phyloP scores from a whole-genome alignment of 2,797 vertebrate genomes.

The Scolopax bukidnonensis region DNA sequence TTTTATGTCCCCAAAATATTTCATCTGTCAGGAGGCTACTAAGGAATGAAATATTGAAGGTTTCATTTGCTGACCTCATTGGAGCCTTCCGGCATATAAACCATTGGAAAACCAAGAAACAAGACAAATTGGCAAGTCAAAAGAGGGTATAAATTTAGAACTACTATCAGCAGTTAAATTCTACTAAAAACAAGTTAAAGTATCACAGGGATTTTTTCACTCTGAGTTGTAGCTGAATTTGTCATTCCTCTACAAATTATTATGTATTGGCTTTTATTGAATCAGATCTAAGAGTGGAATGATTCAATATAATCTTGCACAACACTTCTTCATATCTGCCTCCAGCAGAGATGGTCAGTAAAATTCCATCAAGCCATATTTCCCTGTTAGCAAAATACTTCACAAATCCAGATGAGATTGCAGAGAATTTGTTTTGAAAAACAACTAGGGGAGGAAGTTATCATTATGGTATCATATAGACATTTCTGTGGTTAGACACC shows the following conservation, averaged over 20 bases:
- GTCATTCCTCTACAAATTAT: not conserved
- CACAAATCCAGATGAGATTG: not conserved
- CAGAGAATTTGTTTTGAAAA: not conserved
- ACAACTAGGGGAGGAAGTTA: accelerated
- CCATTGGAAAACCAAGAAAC: not conserved
- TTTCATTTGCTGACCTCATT: not conserved
- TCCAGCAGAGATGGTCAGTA: not conserved
- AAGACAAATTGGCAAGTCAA: not conserved
- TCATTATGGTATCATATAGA: not conserved
- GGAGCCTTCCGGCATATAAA: not conserved
- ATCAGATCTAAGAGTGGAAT: not conserved
- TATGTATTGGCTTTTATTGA: not conserved
- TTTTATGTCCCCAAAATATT: not conserved
- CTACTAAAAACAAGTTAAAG: not conserved
- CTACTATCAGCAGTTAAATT: not conserved
- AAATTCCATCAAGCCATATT: not conserved
- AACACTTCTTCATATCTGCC: not conserved
- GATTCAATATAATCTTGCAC: not conserved
- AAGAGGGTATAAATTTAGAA: not conserved
- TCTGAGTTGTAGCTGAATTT: not conserved
- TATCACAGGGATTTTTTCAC: not conserved
- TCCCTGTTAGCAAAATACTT: not conserved
- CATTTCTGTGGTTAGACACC: not conserved
- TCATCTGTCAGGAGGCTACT: not conserved
- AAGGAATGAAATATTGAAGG: not conserved